phyloP scores from a whole-genome alignment of 2,888 invertebrate genomes.

The Bellardia bayeri region DNA sequence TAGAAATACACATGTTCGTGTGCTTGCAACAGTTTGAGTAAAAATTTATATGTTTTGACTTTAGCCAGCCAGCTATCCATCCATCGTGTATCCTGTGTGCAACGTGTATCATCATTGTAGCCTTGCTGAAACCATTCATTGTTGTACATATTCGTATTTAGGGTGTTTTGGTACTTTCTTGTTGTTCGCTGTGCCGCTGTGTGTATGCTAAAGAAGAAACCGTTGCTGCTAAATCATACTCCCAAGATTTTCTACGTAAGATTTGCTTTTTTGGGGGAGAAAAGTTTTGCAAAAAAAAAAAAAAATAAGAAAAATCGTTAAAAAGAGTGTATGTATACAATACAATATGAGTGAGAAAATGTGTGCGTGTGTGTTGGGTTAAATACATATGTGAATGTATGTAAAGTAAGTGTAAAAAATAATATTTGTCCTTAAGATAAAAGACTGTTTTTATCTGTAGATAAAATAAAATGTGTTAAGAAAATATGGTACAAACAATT shows the following conservation, averaged over 20 bases:
- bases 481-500: no score
- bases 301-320: slow-evolving; percentile 16
- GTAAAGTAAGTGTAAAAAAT: slow-evolving; percentile 30
- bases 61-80: background rate
- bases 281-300: slow-evolving; percentile 2
- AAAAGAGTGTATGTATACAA: slow-evolving; percentile 35
- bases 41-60: slow-evolving; percentile 37
- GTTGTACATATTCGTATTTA: slow-evolving; percentile 43
- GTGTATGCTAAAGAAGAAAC: slow-evolving; percentile 46
- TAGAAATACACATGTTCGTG: background rate
- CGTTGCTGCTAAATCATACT: slow-evolving; percentile 70
- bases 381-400: background rate
- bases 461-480: background rate
- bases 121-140: slow-evolving; percentile 35
- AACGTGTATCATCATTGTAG: background rate
- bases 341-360: slow-evolving; percentile 24
- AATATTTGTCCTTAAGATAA: slow-evolving; percentile 1
- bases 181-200: slow-evolving; percentile 35
- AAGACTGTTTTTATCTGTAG: slow-evolving; percentile 8
- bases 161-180: slow-evolving; percentile 62
- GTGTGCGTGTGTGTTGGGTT: background rate
- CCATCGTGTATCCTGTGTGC: slow-evolving; percentile 32
- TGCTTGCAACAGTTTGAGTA: slow-evolving; percentile 35
- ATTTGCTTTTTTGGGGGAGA: slow-evolving; percentile 48
- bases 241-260: slow-evolving; percentile 53